Base-by-base conservation (phyloP, 2,888 invertebrate species). In the Carcina quercana region DNA sequence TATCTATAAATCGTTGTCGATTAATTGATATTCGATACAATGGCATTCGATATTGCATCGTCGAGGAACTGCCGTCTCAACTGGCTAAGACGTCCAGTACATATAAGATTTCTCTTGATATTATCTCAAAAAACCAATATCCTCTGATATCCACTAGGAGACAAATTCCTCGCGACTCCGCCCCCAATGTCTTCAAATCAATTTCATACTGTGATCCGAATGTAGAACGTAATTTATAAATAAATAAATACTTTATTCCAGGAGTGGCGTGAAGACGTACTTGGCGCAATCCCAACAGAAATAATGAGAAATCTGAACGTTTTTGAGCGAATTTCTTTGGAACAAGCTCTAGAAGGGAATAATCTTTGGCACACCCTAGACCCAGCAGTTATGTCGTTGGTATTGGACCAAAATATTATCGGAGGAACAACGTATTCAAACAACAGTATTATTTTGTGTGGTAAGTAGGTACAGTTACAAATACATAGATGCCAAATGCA, bases 391-490 rank as follows among this genome's bases (percentile, higher is more conserved):
- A 45, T 78, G 0, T 62, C 72, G 0, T 34, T 61, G 0, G 66
- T 50, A 4, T 11, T 79, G 0, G 63, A 50, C 5, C 62, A 62
- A 2, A 68, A 66, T 3, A 34, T 79, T 2, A 67, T 78, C 1
- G 38, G 42, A 0, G 70, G 75, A 32, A 72, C 64, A 32, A 68
- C 53, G 35, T 78, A 70, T 45, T 61, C 72, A 0, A 68, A 63
- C 30, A 68, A 75, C 21, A 59, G 58, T 44, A 76, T 80, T 13
- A 48, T 45, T 20, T 37, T 69, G 25, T 78, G 74, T 43, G 78
- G 80, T 79, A 37, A 50, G 37, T 31, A 25, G 5, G 3, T 30
- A n/a, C n/a, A n/a, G n/a, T n/a, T n/a, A n/a, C n/a, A 15, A 5
- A 11, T 15, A 15, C 6, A 10, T 10, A n/a, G 12, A 28, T 17